Base-by-base conservation (phyloP, 37 sponge, comb jelly and placozoan species). In the Spongilla lacustris region DNA sequence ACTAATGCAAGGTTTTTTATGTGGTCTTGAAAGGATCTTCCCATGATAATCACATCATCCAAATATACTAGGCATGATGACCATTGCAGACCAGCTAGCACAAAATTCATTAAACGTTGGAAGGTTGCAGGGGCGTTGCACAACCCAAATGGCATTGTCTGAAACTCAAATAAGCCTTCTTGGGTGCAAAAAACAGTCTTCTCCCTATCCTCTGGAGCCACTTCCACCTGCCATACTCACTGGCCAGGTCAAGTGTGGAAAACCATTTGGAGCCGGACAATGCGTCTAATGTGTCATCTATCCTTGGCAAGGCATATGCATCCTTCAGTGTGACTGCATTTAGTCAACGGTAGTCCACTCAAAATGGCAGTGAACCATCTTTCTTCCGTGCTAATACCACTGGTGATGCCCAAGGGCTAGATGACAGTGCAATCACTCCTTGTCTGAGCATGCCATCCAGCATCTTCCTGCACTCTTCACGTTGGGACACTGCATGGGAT, bases 291-390 rank as follows among this genome's bases (percentile, higher is more conserved):
- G 84, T 74, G 73, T 49, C 48, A 32, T 84, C 71, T 36, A 89
- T 89, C 49, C 83, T 77, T 30, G 90, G 90, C 22, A 89, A 74
- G 21, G 81, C 78, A 69, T 83, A 89, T 2, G 80, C 69, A 71
- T 89, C 90, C 75, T 84, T 89, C 26, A 34, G 75, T 2, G 81
- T 86, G 25, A 75, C 82, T 50, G 75, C 11, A 31, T 90, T 90
- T 27, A 85, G 26, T 49, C 81, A 69, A 36, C 91, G 85, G 72
- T 90, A 90, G 41, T 85, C 91, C 19, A 85, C 66, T 37, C 81
- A 69, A n/a, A 90, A 85, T 66, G 83, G 50, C 0, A 70, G 11
- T 36, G 81, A 71, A n/a, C 81, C 81, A 77, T 87, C 87, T 67
- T 87, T 87, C 72, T 87, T 87, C 68, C 36, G 67, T 48, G 83